Base-by-base conservation (phyloP, 2,797 vertebrate species). In the Hyperoplus immaculatus region DNA sequence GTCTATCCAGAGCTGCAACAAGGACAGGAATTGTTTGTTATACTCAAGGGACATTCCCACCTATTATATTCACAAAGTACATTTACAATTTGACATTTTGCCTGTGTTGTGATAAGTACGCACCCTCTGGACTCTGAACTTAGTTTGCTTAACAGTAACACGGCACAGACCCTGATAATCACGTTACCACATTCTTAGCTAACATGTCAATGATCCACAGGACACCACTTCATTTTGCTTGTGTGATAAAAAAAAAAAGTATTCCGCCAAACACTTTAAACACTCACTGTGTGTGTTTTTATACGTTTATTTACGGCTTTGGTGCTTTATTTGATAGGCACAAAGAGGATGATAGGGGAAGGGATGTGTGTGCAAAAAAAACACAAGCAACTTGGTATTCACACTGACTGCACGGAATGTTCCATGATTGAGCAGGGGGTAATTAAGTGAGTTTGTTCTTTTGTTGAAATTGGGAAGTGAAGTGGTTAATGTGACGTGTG, bases 1-100 rank as follows among this genome's bases (percentile, higher is more conserved):
- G 65, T 99, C 98, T 74, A 98, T 96, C 96, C 97, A 97, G 13
- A 98, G 94, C 98, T 99, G 78, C 61, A 89, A 66, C 49, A 4
- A 47, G 15, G 53, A 68, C 11, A 62, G 0, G 8, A 47, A 1
- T 13, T 16, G 3, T 1, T n/a, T 9, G 13, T 54, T 53, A 41
- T 1, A 43, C 16, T 42, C 42, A 6, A 13, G 15, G 56, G 12
- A 55, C 18, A n/a, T 2, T 53, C 3, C 38, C 4, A 43, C 9
- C 8, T 6, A 57, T 14, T 2, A 47, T 16, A 21, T 16, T 51
- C 21, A 59, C 11, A 54, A 15, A 1, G n/a, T 15, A 36, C 1
- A 6, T 42, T 42, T 29, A 16, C 14, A 16, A 14, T 6, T 50
- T 3, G 6, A 5, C 45, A 15, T 13, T 4, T 1, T 62, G 46